A percentile compares a stretch with the other conserved stretches of the same genome.
Conservation (phyloP, 2,888 invertebrate genomes). For the Strigamia crassipes region DNA sequence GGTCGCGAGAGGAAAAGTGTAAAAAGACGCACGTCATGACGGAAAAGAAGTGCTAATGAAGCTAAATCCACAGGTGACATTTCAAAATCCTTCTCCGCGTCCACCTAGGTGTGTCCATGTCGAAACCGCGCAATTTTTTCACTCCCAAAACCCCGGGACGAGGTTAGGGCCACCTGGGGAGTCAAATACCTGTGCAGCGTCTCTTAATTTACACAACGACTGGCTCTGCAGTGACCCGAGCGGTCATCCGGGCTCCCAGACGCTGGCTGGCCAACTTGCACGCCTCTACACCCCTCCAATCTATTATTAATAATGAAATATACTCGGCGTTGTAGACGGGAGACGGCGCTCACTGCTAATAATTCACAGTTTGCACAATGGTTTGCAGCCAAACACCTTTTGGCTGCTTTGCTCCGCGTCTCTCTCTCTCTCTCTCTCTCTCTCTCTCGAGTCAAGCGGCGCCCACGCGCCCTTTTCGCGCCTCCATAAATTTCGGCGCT, state of each 20-base stretch:
- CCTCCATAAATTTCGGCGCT: not conserved
- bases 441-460: not conserved
- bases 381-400: not conserved
- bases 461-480: not conserved
- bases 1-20: not conserved
- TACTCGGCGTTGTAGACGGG: not conserved
- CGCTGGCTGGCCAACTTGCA: not conserved
- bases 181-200: not conserved
- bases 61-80: not conserved
- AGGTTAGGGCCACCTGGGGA: not conserved
- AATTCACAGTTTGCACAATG: not conserved
- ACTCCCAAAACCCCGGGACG: not conserved
- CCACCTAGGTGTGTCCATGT: not conserved
- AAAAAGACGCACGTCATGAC: not conserved
- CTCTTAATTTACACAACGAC: not conserved
- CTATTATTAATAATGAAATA: slow-evolving; percentile 10
- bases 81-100: not conserved
- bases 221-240: not conserved
- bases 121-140: not conserved
- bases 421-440: too few relatives aligned
- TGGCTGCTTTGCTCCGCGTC: not conserved
- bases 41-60: not conserved
- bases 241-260: slow-evolving; percentile 2
- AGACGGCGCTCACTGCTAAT: not conserved
- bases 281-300: not conserved